These are phyloP conservation scores for Diabrotica undecimpunctata DNA, from an alignment of 1,140 invertebrate species.

Conservation along the genomic window DNA sequence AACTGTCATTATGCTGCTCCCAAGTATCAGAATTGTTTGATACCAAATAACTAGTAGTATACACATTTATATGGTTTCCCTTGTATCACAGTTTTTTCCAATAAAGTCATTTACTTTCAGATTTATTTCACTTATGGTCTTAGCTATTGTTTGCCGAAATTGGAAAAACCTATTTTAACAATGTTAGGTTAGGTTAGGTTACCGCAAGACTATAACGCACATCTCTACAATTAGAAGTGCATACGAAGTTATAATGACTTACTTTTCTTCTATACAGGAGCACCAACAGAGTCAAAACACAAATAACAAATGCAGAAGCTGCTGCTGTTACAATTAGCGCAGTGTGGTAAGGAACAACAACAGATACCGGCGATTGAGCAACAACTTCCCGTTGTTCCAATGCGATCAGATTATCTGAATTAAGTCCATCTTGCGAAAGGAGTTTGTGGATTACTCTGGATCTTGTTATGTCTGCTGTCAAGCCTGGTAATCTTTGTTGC, in stretches of 20 bases:
- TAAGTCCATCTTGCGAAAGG: conserved; percentile 43
- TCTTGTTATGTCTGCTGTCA: conserved; percentile 62
- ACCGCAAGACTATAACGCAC: no score
- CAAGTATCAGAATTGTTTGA: no score
- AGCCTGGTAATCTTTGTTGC: conserved; percentile 54
- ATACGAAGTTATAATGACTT: conserved; percentile 18
- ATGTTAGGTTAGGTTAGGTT: no score
- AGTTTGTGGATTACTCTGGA: conserved; percentile 60
- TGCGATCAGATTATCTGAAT: conserved; percentile 51
- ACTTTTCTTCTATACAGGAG: conserved; percentile 64
- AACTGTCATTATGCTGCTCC: no score
- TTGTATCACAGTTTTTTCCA: no score
- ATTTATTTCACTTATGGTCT: no score
- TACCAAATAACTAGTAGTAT: no score
- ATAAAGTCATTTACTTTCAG: no score
- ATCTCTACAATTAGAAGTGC: no score
- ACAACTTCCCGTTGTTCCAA: conserved; percentile 66
- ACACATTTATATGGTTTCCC: no score
- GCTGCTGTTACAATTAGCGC: conserved; percentile 66
- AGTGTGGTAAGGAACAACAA: conserved; percentile 65
- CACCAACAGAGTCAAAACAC: conserved; percentile 62
- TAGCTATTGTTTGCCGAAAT: no score
- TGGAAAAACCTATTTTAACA: no score
- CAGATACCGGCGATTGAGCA: conserved; percentile 60
- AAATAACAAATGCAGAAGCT: conserved; percentile 68